Percentiles rank a stretch among this genome's conserved stretches.
phyloP scores from a whole-genome alignment of 2,113 vertebrate genomes.

The Pongo abelii region DNA sequence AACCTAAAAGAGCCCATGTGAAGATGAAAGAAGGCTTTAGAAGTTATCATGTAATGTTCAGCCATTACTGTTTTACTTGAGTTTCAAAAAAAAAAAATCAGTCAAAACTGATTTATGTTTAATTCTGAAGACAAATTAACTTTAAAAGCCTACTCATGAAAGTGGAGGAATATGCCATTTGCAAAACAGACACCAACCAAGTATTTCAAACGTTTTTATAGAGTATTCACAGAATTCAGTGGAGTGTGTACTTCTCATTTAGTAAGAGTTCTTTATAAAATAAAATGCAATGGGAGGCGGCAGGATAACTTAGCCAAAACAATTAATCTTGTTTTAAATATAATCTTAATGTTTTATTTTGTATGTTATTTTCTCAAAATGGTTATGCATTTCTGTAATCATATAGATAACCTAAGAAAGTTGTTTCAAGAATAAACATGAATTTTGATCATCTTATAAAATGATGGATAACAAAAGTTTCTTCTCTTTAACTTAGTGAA shows the following conservation, averaged over 20 bases:
- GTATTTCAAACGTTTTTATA: not conserved
- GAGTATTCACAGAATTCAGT: not conserved
- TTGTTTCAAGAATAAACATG: not conserved
- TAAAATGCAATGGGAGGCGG: not conserved
- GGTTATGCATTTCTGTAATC: not conserved
- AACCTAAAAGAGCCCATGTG: not conserved
- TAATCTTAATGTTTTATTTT: not conserved
- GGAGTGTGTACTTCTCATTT: not conserved
- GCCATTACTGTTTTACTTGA: conserved; percentile 3
- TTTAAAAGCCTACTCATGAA: not conserved
- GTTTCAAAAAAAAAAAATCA: not conserved
- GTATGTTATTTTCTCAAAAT: not conserved
- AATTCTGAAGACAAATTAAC: not conserved
- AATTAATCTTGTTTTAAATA: not conserved
- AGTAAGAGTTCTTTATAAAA: not conserved
- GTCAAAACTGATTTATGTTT: not conserved
- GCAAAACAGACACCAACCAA: not conserved
- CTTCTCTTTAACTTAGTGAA: not conserved
- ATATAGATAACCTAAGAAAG: not conserved
- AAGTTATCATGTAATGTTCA: not conserved
- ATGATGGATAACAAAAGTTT: not conserved
- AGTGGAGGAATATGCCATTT: not conserved
- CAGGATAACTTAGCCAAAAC: not conserved
- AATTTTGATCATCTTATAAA: not conserved
- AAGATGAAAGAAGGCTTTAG: conserved; percentile 16